Evolutionary conservation across 30 jellyfish, hydroid and myxozoan genomes (phyloP).

Genomic region (Hydractinia symbiolongicarpus): DNA sequence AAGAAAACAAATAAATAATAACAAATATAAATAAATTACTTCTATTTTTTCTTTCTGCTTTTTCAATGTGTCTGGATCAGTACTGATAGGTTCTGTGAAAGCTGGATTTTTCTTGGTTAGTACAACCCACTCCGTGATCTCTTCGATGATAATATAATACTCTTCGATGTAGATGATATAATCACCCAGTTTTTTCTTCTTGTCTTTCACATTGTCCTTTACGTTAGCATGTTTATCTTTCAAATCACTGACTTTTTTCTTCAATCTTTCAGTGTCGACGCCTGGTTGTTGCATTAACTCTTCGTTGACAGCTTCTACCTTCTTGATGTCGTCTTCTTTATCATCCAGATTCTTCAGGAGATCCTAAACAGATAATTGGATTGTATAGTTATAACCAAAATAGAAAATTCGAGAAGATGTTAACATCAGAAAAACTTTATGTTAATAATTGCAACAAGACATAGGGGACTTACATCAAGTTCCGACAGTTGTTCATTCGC

Average conservation of each 20-base stretch:
- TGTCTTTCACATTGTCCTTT: slow-evolving; percentile 35
- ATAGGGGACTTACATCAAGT: slow-evolving; percentile 40
- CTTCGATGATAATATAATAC: slow-evolving; percentile 47
- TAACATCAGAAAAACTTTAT: background rate
- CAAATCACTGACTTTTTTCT: slow-evolving; percentile 20
- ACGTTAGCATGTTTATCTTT: slow-evolving; percentile 47
- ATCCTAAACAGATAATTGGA: slow-evolving; percentile 19
- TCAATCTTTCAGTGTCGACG: slow-evolving; percentile 12
- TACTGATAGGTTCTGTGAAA: slow-evolving; percentile 50
- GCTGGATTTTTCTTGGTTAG: slow-evolving; percentile 19
- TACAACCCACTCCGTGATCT: slow-evolving; percentile 30
- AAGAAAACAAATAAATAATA: background rate
- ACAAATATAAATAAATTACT: slow-evolving; percentile 26
- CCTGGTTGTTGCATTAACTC: slow-evolving; percentile 10
- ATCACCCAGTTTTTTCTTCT: slow-evolving; percentile 40
- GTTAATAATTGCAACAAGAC: background rate
- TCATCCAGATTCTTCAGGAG: slow-evolving; percentile 33
- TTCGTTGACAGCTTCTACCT: slow-evolving; percentile 29
- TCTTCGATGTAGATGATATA: slow-evolving; percentile 37
- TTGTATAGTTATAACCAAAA: background rate
- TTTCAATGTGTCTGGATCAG: slow-evolving; percentile 49
- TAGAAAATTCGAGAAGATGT: background rate
- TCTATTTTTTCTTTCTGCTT: slow-evolving; percentile 54
- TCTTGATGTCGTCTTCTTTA: slow-evolving; percentile 47
- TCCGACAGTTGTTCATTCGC: slow-evolving; percentile 45